Percentiles rank a stretch among this genome's conserved stretches.
Conservation (phyloP, 2,888 invertebrate species). For the Vannuccia rotundouncinata region DNA sequence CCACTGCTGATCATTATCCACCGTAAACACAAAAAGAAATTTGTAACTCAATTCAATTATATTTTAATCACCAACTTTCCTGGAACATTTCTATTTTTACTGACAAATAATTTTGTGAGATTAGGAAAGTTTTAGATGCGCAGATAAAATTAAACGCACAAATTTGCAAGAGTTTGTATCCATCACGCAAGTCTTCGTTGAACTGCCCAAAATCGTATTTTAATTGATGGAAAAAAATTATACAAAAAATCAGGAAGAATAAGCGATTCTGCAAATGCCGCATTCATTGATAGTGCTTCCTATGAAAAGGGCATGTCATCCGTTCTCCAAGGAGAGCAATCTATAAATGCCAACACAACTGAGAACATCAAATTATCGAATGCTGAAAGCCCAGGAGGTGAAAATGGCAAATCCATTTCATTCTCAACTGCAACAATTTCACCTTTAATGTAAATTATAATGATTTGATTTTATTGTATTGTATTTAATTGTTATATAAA, state of each 20-base stretch:
- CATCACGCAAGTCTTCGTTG: slow-evolving; percentile 24
- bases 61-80: too few species aligned
- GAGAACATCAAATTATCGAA: slow-evolving; percentile 10
- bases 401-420: background rate
- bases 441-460: slow-evolving; percentile 20
- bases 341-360: slow-evolving; percentile 16
- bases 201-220: slow-evolving; percentile 28
- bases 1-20: too few species aligned
- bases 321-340: slow-evolving; percentile 23
- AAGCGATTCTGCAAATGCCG: slow-evolving; percentile 15
- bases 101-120: too few species aligned
- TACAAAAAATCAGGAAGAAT: slow-evolving; percentile 28
- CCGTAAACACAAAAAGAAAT: too few species aligned
- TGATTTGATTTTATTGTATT: background rate
- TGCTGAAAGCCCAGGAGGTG: slow-evolving; percentile 18
- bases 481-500: background rate
- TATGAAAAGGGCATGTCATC: slow-evolving; percentile 4
- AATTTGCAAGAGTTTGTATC: slow-evolving; percentile 33
- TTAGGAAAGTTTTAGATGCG: too few species aligned
- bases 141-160: too few species aligned
- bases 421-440: slow-evolving; percentile 24
- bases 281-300: background rate
- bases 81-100: too few species aligned
- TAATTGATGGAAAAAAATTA: background rate
- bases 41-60: too few species aligned